Evolutionary conservation across 2,797 vertebrate species (phyloP).

Genomic region (Catharus ustulatus): DNA sequence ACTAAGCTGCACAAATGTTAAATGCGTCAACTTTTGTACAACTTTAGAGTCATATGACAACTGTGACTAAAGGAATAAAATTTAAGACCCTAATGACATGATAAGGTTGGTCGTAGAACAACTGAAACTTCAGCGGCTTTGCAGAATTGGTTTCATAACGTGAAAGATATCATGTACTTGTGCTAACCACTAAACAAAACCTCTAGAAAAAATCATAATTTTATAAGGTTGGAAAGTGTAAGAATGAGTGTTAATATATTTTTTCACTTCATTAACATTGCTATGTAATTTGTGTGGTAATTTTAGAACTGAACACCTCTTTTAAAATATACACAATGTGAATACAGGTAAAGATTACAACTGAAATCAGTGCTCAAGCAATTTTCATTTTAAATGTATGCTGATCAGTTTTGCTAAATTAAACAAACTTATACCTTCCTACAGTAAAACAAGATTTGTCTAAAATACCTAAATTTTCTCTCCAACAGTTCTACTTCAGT

Average conservation of each 20-base stretch:
- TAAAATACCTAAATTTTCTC: not conserved
- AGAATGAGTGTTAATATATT: not conserved
- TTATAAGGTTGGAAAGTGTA: not conserved
- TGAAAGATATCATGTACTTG: not conserved
- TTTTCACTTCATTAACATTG: not conserved
- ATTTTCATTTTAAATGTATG: not conserved
- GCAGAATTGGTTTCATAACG: not conserved
- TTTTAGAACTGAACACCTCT: not conserved
- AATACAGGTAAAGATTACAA: not conserved
- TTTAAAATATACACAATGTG: not conserved
- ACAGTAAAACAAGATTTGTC: not conserved
- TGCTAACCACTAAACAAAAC: not conserved
- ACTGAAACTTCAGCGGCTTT: not conserved
- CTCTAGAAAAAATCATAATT: not conserved
- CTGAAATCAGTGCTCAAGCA: not conserved
- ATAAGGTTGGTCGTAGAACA: not conserved
- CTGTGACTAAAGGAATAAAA: conserved; percentile 21
- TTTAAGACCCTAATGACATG: not conserved
- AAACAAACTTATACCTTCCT: not conserved
- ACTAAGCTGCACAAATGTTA: conserved; percentile 21
- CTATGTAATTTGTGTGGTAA: not conserved
- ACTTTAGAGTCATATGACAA: conserved; percentile 22
- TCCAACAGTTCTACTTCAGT: not conserved
- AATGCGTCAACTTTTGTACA: conserved; percentile 28
- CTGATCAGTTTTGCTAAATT: conserved; percentile 2